Base-by-base conservation (phyloP, 1,140 invertebrate species). In the Drosophila repleta region DNA sequence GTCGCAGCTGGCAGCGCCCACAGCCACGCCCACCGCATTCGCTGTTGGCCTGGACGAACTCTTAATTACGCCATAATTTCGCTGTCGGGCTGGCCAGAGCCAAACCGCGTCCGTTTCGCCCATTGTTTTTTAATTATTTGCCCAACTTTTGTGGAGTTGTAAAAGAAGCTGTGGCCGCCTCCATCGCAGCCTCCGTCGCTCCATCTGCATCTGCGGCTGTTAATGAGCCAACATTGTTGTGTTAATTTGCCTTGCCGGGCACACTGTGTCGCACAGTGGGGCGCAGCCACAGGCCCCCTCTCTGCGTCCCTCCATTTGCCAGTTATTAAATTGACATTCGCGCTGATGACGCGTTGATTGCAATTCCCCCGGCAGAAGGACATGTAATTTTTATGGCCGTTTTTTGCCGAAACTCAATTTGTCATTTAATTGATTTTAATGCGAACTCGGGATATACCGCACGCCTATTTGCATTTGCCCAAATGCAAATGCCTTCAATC, bases 391-490 rank as follows among this genome's bases (percentile, higher is more conserved):
- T 87, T 87, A 87, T 87, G 75, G 37, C 53, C 75, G 82, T 82
- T 87, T 87, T 88, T 87, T 87, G 60, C 63, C 66, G 82, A 87
- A 87, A 88, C 73, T 87, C 82, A 87, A 87, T 87, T 87, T 87
- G 82, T 88, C 82, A 88, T 87, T 87, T 87, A 87, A 87, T 87
- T 87, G 82, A 87, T 87, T 87, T 87, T 87, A 87, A 87, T 87
- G 82, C 85, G 83, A 78, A 76, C 60, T 79, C 62, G 73, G 79
- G n/a, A 20, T 58, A 74, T 66, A 64, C 55, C 63, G 64, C 57
- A 49, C 49, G 41, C 46, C 61, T 62, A 67, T 67, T 75, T 82
- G 74, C 74, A 62, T 73, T 72, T 24, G 53, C 24, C 37, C 63
- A 74, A 84, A 85, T 81, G 82, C 69, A 84, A 85, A 84, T 80